phyloP scores from a whole-genome alignment of 2,113 vertebrate genomes.

The Ictalurus furcatus region DNA sequence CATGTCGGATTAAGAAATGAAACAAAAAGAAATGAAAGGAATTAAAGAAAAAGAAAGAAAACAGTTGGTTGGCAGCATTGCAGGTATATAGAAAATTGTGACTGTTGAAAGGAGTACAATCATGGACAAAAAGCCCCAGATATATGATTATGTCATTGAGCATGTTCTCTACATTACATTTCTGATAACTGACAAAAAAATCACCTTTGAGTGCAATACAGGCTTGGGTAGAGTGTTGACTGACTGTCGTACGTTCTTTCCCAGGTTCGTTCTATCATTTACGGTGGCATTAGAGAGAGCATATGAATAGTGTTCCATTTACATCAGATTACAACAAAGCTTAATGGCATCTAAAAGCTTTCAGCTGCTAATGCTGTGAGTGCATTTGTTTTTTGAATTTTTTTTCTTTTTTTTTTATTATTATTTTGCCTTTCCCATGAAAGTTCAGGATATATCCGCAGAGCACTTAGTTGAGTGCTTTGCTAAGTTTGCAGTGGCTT shows the following conservation, averaged over 20 bases:
- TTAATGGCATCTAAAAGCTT: constrained; percentile 63
- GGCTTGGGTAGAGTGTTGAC: constrained; percentile 8
- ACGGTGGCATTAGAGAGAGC: constrained; percentile 35
- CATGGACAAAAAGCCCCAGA: constrained; percentile 31
- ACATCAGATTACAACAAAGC: constrained; percentile 55
- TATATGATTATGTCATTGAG: constrained; percentile 11
- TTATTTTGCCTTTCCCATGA: constrained; percentile 45
- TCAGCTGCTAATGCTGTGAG: constrained; percentile 57
- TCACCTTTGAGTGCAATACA: constrained; percentile 20
- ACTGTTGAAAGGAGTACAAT: constrained; percentile 35
- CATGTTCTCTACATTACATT: constrained; percentile 31
- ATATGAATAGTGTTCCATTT: constrained; percentile 43
- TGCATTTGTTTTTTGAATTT: constrained; percentile 48
- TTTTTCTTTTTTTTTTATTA: background rate
- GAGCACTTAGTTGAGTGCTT: constrained; percentile 45
- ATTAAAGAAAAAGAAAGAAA: background rate
- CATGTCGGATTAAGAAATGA: background rate
- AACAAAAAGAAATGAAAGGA: background rate
- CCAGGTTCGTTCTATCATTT: constrained; percentile 27
- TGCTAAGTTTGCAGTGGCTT: constrained; percentile 54
- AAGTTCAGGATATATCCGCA: constrained; percentile 57
- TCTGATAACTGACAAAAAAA: constrained; percentile 15
- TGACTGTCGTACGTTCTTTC: background rate
- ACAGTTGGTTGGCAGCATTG: constrained; percentile 41
- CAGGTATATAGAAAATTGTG: constrained; percentile 41